Evolutionary conservation across 2,797 vertebrate species (phyloP).

Genomic region (Sebastes itinus): DNA sequence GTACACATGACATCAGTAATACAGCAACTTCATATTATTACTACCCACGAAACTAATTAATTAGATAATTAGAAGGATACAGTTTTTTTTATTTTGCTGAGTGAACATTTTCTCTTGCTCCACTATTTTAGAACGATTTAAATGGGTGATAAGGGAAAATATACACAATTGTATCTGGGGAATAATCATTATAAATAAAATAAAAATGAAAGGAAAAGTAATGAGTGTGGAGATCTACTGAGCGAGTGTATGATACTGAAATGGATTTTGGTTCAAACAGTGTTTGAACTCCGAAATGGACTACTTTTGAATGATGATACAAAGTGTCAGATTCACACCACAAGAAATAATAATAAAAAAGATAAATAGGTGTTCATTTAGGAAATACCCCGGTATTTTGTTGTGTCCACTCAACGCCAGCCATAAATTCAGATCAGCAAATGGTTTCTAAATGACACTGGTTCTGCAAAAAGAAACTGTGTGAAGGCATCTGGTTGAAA

Average conservation of each 20-base stretch:
- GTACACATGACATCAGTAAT: not conserved
- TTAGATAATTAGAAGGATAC: slow-evolving; percentile 11
- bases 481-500: slow-evolving; percentile 75
- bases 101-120: slow-evolving; percentile 47
- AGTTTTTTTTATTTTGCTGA: slow-evolving; percentile 39
- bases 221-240: slow-evolving; percentile 38
- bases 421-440: slow-evolving; percentile 79
- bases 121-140: slow-evolving; percentile 37
- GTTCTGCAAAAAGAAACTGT: slow-evolving; percentile 81
- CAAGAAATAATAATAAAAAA: slow-evolving; percentile 34
- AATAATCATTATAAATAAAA: slow-evolving; percentile 29
- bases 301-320: slow-evolving; percentile 16
- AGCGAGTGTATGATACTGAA: slow-evolving; percentile 23
- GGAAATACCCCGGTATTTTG: slow-evolving; percentile 76
- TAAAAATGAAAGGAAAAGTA: slow-evolving; percentile 15
- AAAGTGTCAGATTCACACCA: slow-evolving; percentile 30
- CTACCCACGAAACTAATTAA: slow-evolving; percentile 3
- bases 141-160: slow-evolving; percentile 39
- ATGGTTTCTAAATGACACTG: slow-evolving; percentile 82
- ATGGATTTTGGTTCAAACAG: slow-evolving; percentile 61
- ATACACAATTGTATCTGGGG: slow-evolving; percentile 34
- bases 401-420: slow-evolving; percentile 77
- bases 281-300: slow-evolving; percentile 58
- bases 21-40: not conserved
- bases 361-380: slow-evolving; percentile 67